phyloP scores from a whole-genome alignment of 1,140 invertebrate genomes.

The Drosophila tsacasi region DNA sequence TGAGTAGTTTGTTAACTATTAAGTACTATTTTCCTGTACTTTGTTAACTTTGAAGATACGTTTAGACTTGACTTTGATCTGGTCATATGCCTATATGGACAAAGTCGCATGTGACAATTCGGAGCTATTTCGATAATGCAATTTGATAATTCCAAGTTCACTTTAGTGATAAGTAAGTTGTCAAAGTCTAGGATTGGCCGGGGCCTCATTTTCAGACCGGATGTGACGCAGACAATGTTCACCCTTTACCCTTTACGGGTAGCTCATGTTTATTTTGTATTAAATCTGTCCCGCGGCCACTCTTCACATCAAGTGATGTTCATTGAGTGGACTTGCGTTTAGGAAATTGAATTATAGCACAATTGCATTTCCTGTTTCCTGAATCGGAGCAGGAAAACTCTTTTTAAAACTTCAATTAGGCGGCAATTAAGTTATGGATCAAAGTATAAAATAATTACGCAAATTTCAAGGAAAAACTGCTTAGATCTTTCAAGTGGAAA shows the following conservation, averaged over 20 bases:
- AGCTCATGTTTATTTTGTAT: slow-evolving; percentile 3
- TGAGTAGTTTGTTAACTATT: not conserved
- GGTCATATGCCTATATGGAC: not conserved
- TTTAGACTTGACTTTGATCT: not conserved
- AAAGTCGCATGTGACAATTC: not conserved
- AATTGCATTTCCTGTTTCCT: slow-evolving; percentile 59
- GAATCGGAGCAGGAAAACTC: slow-evolving; percentile 16
- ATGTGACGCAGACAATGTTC: slow-evolving; percentile 22
- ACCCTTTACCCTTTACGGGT: slow-evolving; percentile 56
- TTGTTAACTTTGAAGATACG: not conserved
- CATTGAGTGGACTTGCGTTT: slow-evolving; percentile 32
- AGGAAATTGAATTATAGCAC: slow-evolving; percentile 67
- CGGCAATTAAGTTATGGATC: slow-evolving; percentile 21
- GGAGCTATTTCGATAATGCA: not conserved
- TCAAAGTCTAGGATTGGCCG: not conserved
- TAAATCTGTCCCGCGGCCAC: slow-evolving; percentile 11
- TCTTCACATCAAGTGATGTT: slow-evolving; percentile 27
- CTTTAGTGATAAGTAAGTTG: not conserved
- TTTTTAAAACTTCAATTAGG: slow-evolving; percentile 23
- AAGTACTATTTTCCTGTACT: not conserved
- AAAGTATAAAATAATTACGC: too few relatives aligned
- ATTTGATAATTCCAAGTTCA: not conserved
- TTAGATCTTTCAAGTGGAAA: not conserved
- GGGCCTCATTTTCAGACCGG: slow-evolving; percentile 7
- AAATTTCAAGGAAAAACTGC: not conserved